Evolutionary conservation across 2,797 vertebrate genomes (phyloP), one percentile per base, ranked within the genome.

Genomic region (Sebastes cheni): DNA sequence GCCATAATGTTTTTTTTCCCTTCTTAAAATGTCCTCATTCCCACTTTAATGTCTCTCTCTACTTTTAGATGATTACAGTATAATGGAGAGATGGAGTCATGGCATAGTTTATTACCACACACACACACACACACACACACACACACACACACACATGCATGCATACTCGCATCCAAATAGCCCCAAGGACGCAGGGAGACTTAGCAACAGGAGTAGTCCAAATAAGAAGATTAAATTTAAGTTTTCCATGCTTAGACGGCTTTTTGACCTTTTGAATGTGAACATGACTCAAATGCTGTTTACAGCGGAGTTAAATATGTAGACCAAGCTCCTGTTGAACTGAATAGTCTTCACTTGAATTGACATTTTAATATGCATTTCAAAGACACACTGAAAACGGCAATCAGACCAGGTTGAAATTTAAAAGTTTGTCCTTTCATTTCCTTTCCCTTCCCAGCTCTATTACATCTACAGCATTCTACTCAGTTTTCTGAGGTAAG

Each of bases 1-100:
- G 91, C 89, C 77, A 67, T 65, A 3, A 0, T 64, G 69, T 10
- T 80, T 84, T 82, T 82, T 75, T 81, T 34, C 87, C 85, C 68
- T 86, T 86, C 30, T 89, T 81, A 81, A 91, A 92, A 93, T 83
- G 87, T 75, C 77, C 89, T 93, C 84, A 90, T 87, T 93, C 78
- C 72, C 84, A 88, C 79, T 93, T 92, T 89, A 93, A 92, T 86
- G 91, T 79, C 67, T 81, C 68, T 81, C 76, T 91, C 89, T 84
- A 87, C 88, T 89, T 93, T 94, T 89, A 86, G 85, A 89, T 91
- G 81, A 90, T 94, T 94, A 86, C 89, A 64, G 73, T 91, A 93
- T 91, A 86, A 92, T 93, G 92, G 92, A 92, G 91, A 88, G 83
- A 91, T 88, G 75, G 78, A 91, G 95, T 95, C 93, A 94, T 86